Evolutionary conservation across 2,888 invertebrate genomes (phyloP).

Genomic region (Eupithecia insigniata): DNA sequence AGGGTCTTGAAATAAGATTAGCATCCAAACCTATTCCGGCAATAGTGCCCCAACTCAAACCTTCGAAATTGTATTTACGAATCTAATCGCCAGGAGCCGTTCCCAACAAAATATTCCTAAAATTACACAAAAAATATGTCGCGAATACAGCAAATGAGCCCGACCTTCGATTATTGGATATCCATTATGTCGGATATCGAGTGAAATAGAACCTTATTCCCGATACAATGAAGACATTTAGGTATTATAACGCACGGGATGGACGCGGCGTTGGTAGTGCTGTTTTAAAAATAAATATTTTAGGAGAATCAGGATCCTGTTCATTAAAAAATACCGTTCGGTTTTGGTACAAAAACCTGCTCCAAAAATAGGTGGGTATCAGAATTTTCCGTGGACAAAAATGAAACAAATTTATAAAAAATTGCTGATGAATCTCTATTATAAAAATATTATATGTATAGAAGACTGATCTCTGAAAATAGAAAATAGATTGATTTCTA

Average conservation of each 20-base stretch:
- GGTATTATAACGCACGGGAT: background rate
- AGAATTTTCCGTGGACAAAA: background rate
- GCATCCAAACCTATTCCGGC: conserved; percentile 3
- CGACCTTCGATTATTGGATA: conserved; percentile 39
- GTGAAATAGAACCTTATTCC: conserved; percentile 7
- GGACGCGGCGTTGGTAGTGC: background rate
- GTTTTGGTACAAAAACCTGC: background rate
- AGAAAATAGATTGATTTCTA: background rate
- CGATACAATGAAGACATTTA: background rate
- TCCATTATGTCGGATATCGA: conserved; percentile 36
- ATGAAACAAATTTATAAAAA: background rate
- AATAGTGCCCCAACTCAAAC: conserved; percentile 32
- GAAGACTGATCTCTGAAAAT: background rate
- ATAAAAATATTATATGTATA: background rate
- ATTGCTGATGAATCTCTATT: background rate
- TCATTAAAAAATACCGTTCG: background rate
- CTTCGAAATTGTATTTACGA: conserved; percentile 35
- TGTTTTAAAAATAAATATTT: background rate
- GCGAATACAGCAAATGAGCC: conserved; percentile 26
- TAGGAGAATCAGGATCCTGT: background rate
- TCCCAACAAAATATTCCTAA: conserved; percentile 30
- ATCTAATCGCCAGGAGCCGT: background rate
- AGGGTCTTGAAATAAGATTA: conserved; percentile 12
- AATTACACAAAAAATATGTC: conserved; percentile 39
- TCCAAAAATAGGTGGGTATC: background rate